Evolutionary conservation across 2,888 invertebrate genomes (phyloP).

Genomic region (Scelioninae gen. 1): DNA sequence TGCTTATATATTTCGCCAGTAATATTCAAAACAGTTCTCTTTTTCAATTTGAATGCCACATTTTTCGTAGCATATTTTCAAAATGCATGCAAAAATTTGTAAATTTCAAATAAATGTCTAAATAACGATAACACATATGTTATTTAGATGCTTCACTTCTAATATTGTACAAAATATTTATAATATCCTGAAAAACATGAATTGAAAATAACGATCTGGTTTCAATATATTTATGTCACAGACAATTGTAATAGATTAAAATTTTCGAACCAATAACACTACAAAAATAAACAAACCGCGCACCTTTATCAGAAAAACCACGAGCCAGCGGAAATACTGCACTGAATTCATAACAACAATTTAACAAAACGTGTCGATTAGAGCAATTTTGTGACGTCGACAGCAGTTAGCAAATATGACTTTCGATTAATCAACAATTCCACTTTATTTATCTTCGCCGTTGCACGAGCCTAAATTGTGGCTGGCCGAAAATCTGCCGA

Average conservation of each 20-base stretch:
- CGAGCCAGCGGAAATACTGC: background rate
- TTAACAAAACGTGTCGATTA: constrained; percentile 31
- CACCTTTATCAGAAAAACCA: constrained; percentile 1
- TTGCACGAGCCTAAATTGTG: constrained; percentile 21
- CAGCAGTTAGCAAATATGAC: constrained; percentile 53
- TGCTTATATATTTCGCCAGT: too few species aligned
- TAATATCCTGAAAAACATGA: too few species aligned
- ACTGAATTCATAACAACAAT: constrained; percentile 26
- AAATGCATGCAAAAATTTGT: too few species aligned
- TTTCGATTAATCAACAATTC: constrained; percentile 57
- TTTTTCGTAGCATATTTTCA: too few species aligned
- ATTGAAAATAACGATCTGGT: background rate
- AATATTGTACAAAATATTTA: too few species aligned
- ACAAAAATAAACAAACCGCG: constrained; percentile 21
- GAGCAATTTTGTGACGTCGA: constrained; percentile 24
- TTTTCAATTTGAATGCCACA: too few species aligned
- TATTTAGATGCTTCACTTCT: too few species aligned
- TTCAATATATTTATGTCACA: background rate
- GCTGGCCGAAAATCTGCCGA: constrained; percentile 35
- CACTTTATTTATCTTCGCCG: constrained; percentile 37
- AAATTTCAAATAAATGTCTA: too few species aligned
- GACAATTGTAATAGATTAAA: constrained; percentile 9
- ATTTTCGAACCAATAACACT: background rate
- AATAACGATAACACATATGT: too few species aligned
- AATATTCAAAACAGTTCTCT: too few species aligned